These are phyloP conservation scores for Aselliscus stoliczkanus DNA, from an alignment of 2,797 vertebrate genomes.

Conservation along the genomic window DNA sequence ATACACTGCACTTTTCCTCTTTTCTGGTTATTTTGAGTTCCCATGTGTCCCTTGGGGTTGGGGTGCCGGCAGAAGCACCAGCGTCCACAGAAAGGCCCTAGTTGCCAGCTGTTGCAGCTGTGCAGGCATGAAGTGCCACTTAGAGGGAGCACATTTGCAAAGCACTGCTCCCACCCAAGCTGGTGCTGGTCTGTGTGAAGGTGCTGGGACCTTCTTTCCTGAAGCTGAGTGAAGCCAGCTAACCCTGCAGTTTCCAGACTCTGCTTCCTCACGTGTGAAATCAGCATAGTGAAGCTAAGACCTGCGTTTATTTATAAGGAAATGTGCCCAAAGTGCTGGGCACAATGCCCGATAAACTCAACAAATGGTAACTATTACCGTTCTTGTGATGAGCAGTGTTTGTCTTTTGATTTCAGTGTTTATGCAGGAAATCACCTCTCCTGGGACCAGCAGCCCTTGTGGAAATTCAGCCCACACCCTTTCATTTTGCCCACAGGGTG, in stretches of 20 bases:
- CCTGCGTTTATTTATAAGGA: not conserved
- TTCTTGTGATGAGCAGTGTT: not conserved
- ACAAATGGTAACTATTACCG: not conserved
- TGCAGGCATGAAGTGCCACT: too few species aligned
- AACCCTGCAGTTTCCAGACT: not conserved
- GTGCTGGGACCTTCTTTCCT: not conserved
- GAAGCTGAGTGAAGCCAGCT: fast-evolving
- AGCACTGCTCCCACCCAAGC: fast-evolving
- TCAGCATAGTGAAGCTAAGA: not conserved
- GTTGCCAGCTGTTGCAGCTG: too few species aligned
- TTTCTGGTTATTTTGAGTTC: not conserved
- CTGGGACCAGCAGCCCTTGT: not conserved
- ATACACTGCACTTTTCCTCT: not conserved
- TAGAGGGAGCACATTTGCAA: not conserved
- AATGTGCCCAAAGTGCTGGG: not conserved
- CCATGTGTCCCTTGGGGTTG: not conserved
- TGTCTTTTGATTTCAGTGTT: not conserved
- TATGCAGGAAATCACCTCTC: not conserved
- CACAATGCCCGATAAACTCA: not conserved
- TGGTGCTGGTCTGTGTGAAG: not conserved
- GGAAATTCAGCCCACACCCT: not conserved
- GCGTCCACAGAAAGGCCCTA: not conserved
- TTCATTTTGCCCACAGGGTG: not conserved
- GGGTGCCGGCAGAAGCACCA: fast-evolving
- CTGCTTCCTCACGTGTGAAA: not conserved